Conservation (phyloP, 37 sponge, comb jelly and placozoan species). For the Geodia barretti region DNA sequence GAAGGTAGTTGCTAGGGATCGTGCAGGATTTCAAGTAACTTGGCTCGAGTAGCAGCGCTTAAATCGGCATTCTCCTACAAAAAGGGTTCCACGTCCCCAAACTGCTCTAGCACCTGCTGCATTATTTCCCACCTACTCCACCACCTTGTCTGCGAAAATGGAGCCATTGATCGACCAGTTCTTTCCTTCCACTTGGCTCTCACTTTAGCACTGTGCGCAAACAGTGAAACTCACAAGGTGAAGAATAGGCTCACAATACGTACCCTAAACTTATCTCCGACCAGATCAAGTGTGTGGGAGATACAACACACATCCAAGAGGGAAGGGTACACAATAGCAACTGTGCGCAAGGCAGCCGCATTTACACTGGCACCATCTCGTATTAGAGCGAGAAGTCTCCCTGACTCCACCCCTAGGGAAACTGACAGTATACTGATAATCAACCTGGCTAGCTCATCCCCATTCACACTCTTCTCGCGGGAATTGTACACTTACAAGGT, state of each 20-base stretch:
- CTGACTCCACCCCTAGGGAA: not conserved
- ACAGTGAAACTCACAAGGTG: slow-evolving; percentile 1
- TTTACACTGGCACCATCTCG: slow-evolving; percentile 23
- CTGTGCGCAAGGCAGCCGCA: slow-evolving; percentile 2
- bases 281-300: slow-evolving; percentile 16
- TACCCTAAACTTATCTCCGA: slow-evolving; percentile 2
- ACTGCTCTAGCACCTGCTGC: not conserved
- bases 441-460: slow-evolving; percentile 23
- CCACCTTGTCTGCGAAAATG: slow-evolving; percentile 7
- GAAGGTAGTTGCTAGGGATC: not conserved
- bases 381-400: slow-evolving; percentile 16
- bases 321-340: slow-evolving; percentile 7
- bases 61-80: slow-evolving; percentile 3
- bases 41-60: not conserved
- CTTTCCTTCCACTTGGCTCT: not conserved
- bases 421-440: slow-evolving; percentile 24
- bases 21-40: not conserved
- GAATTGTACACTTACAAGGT: slow-evolving; percentile 6
- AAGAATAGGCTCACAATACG: not conserved
- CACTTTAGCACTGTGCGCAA: slow-evolving; percentile 1
- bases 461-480: slow-evolving; percentile 19
- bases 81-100: slow-evolving; percentile 12
- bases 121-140: slow-evolving; percentile 19
- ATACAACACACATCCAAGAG: slow-evolving; percentile 15
- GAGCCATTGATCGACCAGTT: slow-evolving; percentile 6